Conservation (phyloP, 2,113 vertebrate species). For the Rhadina sibilatrix region DNA sequence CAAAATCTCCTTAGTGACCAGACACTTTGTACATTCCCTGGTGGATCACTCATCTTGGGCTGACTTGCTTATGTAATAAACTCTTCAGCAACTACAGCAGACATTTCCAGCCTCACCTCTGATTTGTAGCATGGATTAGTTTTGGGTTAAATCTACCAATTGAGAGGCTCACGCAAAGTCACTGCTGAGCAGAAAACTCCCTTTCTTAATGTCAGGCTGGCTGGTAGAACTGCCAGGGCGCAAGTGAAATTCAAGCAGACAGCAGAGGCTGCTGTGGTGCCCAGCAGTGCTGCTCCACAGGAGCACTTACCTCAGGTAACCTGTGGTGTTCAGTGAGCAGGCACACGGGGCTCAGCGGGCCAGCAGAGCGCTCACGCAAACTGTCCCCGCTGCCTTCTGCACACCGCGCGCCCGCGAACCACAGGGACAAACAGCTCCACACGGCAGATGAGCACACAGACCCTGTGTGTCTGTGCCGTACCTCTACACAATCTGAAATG, state of each 20-base stretch:
- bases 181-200: background rate
- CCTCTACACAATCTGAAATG: background rate
- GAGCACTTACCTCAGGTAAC: background rate
- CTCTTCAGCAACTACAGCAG: background rate
- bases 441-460: background rate
- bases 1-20: background rate
- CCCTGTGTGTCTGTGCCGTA: rapidly evolving
- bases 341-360: rapidly evolving
- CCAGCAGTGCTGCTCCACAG: background rate
- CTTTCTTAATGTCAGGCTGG: background rate
- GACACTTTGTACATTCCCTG: background rate
- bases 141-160: background rate
- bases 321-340: background rate
- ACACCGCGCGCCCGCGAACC: background rate
- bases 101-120: background rate
- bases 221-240: background rate
- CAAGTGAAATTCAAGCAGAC: background rate
- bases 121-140: background rate
- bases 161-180: background rate
- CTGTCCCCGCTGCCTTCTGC: background rate
- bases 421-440: background rate
- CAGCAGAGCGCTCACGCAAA: background rate
- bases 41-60: background rate
- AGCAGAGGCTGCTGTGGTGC: background rate
- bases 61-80: background rate